Evolutionary conservation across 2,113 vertebrate genomes (phyloP), one percentile per base, ranked within the genome.

Genomic region (Mungos mungo): DNA sequence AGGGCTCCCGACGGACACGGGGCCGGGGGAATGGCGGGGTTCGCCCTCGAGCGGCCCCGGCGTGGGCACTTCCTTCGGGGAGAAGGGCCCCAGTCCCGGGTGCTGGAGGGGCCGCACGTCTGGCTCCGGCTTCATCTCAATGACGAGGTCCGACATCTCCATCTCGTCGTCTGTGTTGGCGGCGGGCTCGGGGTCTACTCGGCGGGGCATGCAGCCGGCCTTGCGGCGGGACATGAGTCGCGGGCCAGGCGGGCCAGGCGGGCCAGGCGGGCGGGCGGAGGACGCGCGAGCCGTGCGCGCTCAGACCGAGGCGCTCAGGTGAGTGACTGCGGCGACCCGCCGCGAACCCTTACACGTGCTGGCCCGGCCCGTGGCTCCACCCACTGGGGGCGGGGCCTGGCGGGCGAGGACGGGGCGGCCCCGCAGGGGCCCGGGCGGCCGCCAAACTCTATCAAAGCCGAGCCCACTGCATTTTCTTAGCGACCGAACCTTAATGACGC

Each of bases 191-290:
- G 90, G 97, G 19, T 97, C 79, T 35, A 98, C 84, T 71, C 98
- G 96, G 96, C 97, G 97, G 52, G 98, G 98, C 74, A 74, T 74
- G 95, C 95, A 97, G 97, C 98, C 98, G 93, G 96, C 97, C 97
- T 98, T 98, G 93, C 98, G 97, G 95, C 98, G 98, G 96, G 98
- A 98, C 98, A 98, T 98, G 94, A 60, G 94, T 92, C 91, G 77
- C 69, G 35, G 74, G 69, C 86, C 54, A 12, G 85, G 27, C 38
- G 80, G 27, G 33, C 60, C 57, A 12, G 12, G 87, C 76, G 2
- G 60, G 83, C 41, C 83, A 63, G 80, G 74, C 76, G 21, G 90
- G 88, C 83, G 27, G 35, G 80, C 90, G 66, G 90, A 89, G 93
- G 79, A 89, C 82, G 66, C 86, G n/a, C 57, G 25, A 31, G 57